Evolutionary conservation across 2,888 invertebrate species (phyloP).

Genomic region (Sphaerophoria rueppellii): DNA sequence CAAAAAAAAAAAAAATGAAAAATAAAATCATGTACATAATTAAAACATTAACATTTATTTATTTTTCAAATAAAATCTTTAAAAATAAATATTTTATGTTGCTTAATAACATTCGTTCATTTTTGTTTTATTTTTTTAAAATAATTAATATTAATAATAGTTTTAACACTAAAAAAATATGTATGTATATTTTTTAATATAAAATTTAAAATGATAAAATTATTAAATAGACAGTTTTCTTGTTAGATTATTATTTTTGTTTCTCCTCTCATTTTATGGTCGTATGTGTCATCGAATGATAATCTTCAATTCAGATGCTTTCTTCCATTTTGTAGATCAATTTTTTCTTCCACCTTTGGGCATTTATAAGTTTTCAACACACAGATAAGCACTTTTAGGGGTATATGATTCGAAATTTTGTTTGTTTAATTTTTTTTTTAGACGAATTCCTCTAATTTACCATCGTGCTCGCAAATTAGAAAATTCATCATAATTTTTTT

Average conservation of each 20-base stretch:
- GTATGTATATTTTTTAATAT: constrained; percentile 37
- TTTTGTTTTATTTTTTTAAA: constrained; percentile 26
- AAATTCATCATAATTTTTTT: constrained; percentile 76
- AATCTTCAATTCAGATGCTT: neutral
- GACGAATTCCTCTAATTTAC: constrained; percentile 80
- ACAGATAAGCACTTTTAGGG: neutral
- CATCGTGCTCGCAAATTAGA: constrained; percentile 80
- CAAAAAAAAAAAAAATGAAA: constrained; percentile 4
- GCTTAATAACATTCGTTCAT: constrained; percentile 49
- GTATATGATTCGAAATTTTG: neutral
- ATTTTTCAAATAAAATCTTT: constrained; percentile 65
- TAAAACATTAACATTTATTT: constrained; percentile 69
- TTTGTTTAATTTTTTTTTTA: constrained; percentile 58
- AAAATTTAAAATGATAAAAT: constrained; percentile 29
- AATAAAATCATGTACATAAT: constrained; percentile 52
- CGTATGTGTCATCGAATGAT: constrained; percentile 15
- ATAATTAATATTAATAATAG: neutral
- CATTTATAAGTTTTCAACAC: neutral
- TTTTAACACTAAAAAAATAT: constrained; percentile 42
- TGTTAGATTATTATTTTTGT: neutral
- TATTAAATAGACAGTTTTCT: constrained; percentile 9
- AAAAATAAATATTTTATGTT: constrained; percentile 41
- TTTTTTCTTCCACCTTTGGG: neutral
- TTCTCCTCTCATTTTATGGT: constrained; percentile 16
- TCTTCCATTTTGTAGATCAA: neutral